Base-by-base conservation (phyloP, 2,113 vertebrate genomes). In the Vicugna pacos region DNA sequence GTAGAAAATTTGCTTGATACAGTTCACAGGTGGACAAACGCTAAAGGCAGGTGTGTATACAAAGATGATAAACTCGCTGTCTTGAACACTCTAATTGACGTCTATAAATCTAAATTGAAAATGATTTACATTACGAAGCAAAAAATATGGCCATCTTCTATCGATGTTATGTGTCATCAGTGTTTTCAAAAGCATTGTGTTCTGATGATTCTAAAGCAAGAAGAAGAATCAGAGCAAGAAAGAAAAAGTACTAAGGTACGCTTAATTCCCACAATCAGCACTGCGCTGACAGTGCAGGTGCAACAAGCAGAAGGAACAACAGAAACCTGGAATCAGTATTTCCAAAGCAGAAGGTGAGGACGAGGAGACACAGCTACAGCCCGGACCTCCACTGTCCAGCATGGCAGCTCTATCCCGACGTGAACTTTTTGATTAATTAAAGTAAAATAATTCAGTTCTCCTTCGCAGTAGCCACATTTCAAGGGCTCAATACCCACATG, bases 191-290 rank as follows among this genome's bases (percentile, higher is more conserved):
- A 93, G 24, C 77, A 46, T 38, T 86, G 38, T 65, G 7, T 38
- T 94, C 46, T 93, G 75, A 83, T 77, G 38, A 94, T 69, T 80
- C 54, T 75, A 91, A 24, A 76, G 8, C 80, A 95, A 87, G 86
- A 75, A 58, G 88, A 62, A 48, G 3, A 72, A 52, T 16, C 38
- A 46, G 50, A 81, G 58, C 32, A 80, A 54, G 1, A 80, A 52
- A 20, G 26, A 91, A 32, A 91, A 48, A 13, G n/a, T 82, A 28
- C 28, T 91, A 69, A 96, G 86, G n/a, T 76, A 14, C 35, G 8
- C 32, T 11, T 50, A 35, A 24, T 60, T 24, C 50, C 67, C 52
- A 82, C 16, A 54, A 73, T 58, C 28, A 50, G 5, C 72, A 90
- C 4, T 42, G 12, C 26, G 52, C 50, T 52, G 12, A 89, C 50